A percentile compares a stretch with the other conserved stretches of the same genome.
Evolutionary conservation across 2,797 vertebrate species (phyloP).

Genomic region (Pitangus sulphuratus): DNA sequence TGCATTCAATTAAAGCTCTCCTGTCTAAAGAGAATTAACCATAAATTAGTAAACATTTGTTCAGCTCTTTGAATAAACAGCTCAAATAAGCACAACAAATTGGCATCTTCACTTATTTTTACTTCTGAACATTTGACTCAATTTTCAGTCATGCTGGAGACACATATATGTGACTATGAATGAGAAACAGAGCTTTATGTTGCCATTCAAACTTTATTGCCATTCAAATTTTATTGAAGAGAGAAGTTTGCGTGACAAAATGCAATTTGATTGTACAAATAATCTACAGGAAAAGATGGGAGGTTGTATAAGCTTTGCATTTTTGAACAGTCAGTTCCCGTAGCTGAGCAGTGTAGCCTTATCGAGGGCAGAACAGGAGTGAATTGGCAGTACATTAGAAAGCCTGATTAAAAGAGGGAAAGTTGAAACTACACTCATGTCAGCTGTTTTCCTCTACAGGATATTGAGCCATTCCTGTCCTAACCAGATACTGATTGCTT

Average conservation of each 20-base stretch:
- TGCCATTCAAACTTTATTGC: background rate
- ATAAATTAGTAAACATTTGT: conserved; percentile 23
- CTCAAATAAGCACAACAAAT: conserved; percentile 10
- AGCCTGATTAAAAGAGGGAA: conserved; percentile 79
- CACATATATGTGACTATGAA: background rate
- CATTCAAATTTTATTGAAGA: background rate
- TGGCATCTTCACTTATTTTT: conserved; percentile 12
- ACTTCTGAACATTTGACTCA: background rate
- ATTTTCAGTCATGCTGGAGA: background rate
- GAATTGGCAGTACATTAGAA: conserved; percentile 82
- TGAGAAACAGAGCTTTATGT: background rate
- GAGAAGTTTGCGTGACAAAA: conserved; percentile 57
- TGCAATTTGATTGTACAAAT: conserved; percentile 42
- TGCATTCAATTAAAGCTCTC: conserved; percentile 12
- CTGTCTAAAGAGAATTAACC: conserved; percentile 27
- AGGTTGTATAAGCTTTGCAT: conserved; percentile 50
- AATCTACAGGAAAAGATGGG: conserved; percentile 72
- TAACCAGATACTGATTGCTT: conserved; percentile 84
- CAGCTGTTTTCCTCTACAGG: conserved; percentile 85
- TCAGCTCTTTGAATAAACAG: background rate
- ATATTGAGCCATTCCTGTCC: conserved; percentile 84
- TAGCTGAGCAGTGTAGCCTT: conserved; percentile 45
- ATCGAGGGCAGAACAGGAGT: conserved; percentile 72
- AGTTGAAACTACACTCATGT: conserved; percentile 76
- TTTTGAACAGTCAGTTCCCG: conserved; percentile 73